Conservation (phyloP, 2,888 invertebrate genomes). For the Norana najaformis region DNA sequence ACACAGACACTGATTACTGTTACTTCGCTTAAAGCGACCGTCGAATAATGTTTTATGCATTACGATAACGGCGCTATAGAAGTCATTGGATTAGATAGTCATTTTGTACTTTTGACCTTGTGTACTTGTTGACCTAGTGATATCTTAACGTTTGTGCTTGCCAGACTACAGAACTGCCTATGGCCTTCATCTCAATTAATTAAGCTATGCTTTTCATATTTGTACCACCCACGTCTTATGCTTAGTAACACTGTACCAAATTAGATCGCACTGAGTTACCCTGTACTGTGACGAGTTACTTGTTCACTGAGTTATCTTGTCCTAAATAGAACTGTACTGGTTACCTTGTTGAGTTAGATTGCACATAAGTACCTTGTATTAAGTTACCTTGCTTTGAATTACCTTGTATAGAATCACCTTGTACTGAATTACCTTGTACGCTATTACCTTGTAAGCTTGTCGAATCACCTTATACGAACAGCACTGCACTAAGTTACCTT, state of each 20-base stretch:
- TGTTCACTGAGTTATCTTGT: no score
- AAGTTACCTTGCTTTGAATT: background rate
- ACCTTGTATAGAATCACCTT: background rate
- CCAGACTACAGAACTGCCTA: background rate
- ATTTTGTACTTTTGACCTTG: no score
- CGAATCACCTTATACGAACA: no score
- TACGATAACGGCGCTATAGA: no score
- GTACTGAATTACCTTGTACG: background rate
- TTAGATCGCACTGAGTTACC: background rate
- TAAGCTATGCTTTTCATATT: background rate
- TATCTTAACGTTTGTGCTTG: background rate
- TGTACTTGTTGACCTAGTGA: background rate
- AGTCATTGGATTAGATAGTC: no score
- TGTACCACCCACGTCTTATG: background rate
- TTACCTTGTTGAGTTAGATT: no score
- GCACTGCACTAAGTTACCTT: background rate
- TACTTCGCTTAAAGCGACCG: no score
- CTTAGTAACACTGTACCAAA: background rate
- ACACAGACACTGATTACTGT: no score
- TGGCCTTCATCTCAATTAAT: background rate
- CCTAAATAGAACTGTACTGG: no score
- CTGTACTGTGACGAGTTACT: no score
- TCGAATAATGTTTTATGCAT: no score
- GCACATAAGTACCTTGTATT: no score
- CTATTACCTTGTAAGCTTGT: background rate